These are phyloP conservation scores for Esox niger DNA, from an alignment of 2,113 vertebrate genomes.

Conservation along the genomic window DNA sequence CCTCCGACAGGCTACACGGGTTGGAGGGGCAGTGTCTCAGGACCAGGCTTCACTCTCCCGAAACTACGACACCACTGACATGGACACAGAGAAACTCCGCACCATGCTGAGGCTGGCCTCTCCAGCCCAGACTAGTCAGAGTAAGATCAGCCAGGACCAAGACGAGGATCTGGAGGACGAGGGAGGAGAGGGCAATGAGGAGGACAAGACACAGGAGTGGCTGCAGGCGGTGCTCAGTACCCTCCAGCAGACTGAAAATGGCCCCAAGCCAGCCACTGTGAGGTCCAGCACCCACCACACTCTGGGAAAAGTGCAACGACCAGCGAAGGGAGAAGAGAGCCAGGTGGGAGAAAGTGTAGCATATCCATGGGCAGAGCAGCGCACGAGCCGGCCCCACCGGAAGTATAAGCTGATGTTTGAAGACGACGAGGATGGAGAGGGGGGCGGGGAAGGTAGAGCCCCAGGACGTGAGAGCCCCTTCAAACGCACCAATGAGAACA, in stretches of 20 bases:
- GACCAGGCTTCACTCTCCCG: conserved; percentile 43
- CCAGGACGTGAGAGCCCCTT: conserved; percentile 77
- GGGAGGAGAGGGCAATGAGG: conserved; percentile 62
- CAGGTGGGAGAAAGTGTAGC: conserved; percentile 5
- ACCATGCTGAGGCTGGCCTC: conserved; percentile 74
- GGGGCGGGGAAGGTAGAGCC: conserved; percentile 1
- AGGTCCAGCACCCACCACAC: conserved; percentile 56
- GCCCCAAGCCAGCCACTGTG: conserved; percentile 56
- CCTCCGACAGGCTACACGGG: conserved; percentile 80
- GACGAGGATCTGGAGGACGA: conserved; percentile 59
- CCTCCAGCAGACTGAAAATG: conserved; percentile 79
- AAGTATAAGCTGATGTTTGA: conserved; percentile 78
- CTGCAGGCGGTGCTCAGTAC: conserved; percentile 84
- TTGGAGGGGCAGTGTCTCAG: conserved; percentile 7
- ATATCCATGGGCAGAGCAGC: conserved; percentile 70
- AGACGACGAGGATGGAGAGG: conserved; percentile 53
- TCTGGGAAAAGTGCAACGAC: conserved; percentile 24
- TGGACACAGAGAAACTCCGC: conserved; percentile 49
- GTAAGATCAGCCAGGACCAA: conserved; percentile 3
- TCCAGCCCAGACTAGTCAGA: conserved; percentile 56
- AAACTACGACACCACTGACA: conserved; percentile 56
- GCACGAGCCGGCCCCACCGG: conserved; percentile 63
- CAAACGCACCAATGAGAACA: conserved; percentile 92
- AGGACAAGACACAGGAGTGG: conserved; percentile 84
- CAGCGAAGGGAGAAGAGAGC: not conserved